Base-by-base conservation (phyloP, 2,797 vertebrate genomes). In the Sylvia borin region DNA sequence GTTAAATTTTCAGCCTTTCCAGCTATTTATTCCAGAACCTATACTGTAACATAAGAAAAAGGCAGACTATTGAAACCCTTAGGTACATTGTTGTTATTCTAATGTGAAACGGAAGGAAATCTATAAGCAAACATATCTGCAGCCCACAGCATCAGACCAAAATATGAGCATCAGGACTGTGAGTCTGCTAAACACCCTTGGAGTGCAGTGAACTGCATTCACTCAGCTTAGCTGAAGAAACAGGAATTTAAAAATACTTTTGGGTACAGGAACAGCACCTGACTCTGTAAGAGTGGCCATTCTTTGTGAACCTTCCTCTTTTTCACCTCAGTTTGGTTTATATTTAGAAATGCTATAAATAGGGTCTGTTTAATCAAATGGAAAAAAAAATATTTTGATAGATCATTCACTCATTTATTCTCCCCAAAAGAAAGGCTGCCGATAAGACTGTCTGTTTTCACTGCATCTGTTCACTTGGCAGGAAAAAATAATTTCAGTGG, bases 391-490 rank as follows among this genome's bases (percentile, higher is more conserved):
- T 68, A 58, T 88, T 94, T 93, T 74, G 85, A 73, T 87, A 84
- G 88, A 78, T 88, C 70, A 76, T 68, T 96, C 93, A 64, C 55
- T 93, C 88, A 88, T 94, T 95, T 91, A 86, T 93, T 87, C 88
- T 96, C 67, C 93, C 77, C 71, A 45, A 74, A 94, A 92, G 78
- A 90, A 93, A 92, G 77, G 64, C 83, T 92, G 93, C 42, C 45
- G 74, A 86, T 94, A 96, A 91, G 94, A 87, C 94, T 60, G 77
- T 85, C 87, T 79, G 86, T 87, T 94, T 93, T 80, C 78, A 40
- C 81, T 83, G 86, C 95, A 96, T 96, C 93, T 96, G 90, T 95
- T 95, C 93, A 88, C 85, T 85, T 93, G 88, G 93, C 80, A 95
- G 80, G 67, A 79, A 26, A 67, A 94, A 90, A 92, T 60, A 36